Percentiles rank a stretch among this genome's conserved stretches.
Conservation (phyloP, 2,113 vertebrate species). For the Coptodon bakossiorum region DNA sequence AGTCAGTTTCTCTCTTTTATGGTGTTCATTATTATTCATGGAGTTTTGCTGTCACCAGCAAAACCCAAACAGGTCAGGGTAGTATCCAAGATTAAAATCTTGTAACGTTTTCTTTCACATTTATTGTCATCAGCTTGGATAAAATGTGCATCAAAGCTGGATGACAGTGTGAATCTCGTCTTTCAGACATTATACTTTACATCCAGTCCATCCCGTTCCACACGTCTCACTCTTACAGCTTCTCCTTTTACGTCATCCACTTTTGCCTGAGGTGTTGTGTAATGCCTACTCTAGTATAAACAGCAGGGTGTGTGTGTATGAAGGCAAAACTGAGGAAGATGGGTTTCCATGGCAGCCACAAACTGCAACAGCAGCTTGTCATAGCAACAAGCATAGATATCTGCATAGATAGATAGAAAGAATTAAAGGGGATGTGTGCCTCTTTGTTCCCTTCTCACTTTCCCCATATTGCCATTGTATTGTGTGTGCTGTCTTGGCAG, state of each 20-base stretch:
- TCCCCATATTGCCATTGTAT: background rate
- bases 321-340: background rate
- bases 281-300: slow-evolving; percentile 11
- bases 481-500: slow-evolving; percentile 17
- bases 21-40: background rate
- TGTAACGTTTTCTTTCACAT: background rate
- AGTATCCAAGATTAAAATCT: background rate
- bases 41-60: background rate
- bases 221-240: background rate
- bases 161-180: background rate
- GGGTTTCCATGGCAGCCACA: slow-evolving; percentile 37
- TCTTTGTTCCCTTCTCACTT: background rate
- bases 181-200: background rate
- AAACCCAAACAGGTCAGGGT: background rate
- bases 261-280: slow-evolving; percentile 9
- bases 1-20: background rate
- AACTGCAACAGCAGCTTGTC: background rate
- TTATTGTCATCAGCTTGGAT: background rate
- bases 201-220: background rate
- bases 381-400: background rate
- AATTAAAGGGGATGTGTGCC: background rate
- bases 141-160: background rate
- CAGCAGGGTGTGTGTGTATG: background rate
- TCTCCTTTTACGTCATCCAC: background rate
- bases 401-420: background rate